These are phyloP conservation scores for Amorpha juglandis DNA, from an alignment of 2,888 invertebrate species.

Conservation along the genomic window DNA sequence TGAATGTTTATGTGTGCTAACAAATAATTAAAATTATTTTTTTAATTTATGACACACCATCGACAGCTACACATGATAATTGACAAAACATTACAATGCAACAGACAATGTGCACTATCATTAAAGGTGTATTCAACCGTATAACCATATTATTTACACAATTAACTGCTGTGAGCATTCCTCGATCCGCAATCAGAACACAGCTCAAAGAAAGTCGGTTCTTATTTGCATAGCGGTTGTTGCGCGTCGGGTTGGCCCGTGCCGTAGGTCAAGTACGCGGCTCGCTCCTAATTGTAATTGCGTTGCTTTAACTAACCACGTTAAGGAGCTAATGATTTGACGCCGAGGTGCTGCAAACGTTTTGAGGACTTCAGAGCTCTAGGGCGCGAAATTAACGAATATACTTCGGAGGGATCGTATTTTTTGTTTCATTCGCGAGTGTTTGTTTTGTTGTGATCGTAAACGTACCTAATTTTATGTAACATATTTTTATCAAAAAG, in stretches of 20 bases:
- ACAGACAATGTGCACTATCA: too few relatives aligned
- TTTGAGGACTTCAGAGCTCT: constrained; percentile 36
- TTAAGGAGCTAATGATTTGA: constrained; percentile 64
- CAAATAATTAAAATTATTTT: constrained; percentile 24
- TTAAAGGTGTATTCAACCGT: too few relatives aligned
- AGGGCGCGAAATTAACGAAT: background rate
- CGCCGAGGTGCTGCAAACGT: constrained; percentile 44
- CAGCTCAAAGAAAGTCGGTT: constrained; percentile 60
- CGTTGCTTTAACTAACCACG: constrained; percentile 70
- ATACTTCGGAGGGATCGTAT: background rate
- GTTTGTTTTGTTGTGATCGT: background rate
- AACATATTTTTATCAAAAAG: too few relatives aligned
- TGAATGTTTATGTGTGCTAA: background rate
- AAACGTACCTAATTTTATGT: too few relatives aligned
- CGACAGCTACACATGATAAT: too few relatives aligned
- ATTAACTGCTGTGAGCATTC: background rate
- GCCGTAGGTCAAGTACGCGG: constrained; percentile 79
- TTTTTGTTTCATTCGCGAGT: too few relatives aligned
- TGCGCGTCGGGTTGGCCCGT: constrained; percentile 58
- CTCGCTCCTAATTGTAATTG: constrained; percentile 72
- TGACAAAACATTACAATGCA: too few relatives aligned
- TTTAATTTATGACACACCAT: too few relatives aligned
- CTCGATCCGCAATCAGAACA: constrained; percentile 33
- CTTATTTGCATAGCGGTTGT: constrained; percentile 78
- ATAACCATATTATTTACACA: constrained; percentile 24